Evolutionary conservation across 1,140 invertebrate species (phyloP), one percentile per base, ranked within the genome.

Genomic region (Drosophila persimilis): DNA sequence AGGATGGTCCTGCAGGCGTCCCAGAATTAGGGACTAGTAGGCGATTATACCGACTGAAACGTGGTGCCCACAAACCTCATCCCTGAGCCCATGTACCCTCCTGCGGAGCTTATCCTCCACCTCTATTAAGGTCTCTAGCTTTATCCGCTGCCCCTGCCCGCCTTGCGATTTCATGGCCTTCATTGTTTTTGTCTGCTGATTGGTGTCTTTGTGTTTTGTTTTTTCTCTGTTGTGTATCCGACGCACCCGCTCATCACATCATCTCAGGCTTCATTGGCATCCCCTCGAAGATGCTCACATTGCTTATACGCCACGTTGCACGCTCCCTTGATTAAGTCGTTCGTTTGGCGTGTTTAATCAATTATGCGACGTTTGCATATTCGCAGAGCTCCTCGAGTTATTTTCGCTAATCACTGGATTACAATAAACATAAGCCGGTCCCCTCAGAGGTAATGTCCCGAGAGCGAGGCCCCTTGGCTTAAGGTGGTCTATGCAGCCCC

Each of bases 341-440:
- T 80, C 73, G 59, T 65, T 83, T 51, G 50, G 29, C 67, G 67
- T 65, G 74, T 74, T 77, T 77, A 86, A 81, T 85, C 81, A 86
- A 77, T 85, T 85, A 85, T 80, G 81, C 80, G 67, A 74, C 69
- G 77, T 70, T 86, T 71, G 81, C 77, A 65, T 80, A 86, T 78
- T 78, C 55, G 50, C 35, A 39, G 44, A 58, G 35, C 60, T 62
- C 22, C 24, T 48, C 26, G 44, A 69, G 62, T 81, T 77, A 55
- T 70, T 77, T 69, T 65, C 52, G 81, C 81, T 86, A 80, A 85
- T 86, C 77, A 85, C 73, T 73, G 43, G 47, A 35, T 55, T 50
- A 57, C 31, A 64, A 73, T 73, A 73, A 73, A 55, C 47, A 57
- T 73, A 73, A 73, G 58, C 56, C 4, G 3, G 35, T 4, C 11